These are phyloP conservation scores for Gopherus evgoodei DNA, from an alignment of 2,113 vertebrate species.

Conservation along the genomic window DNA sequence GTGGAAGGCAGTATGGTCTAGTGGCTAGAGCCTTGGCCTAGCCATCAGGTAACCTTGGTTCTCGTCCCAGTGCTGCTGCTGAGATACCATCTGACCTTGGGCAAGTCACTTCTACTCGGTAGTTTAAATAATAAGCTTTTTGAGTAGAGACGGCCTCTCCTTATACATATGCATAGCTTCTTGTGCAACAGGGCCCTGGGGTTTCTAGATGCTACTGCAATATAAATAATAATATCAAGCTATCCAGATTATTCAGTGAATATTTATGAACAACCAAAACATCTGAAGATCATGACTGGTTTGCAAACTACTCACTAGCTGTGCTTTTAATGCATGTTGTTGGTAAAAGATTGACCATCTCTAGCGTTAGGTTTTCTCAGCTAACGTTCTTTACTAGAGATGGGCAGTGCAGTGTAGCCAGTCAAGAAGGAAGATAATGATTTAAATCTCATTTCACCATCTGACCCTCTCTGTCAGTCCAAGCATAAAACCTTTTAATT, in stretches of 20 bases:
- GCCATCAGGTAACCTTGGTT: background rate
- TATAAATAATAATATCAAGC: background rate
- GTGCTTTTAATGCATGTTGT: background rate
- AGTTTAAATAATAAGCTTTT: background rate
- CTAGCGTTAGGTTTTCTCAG: background rate
- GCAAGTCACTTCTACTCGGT: background rate
- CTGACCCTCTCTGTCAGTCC: background rate
- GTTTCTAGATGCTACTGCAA: background rate
- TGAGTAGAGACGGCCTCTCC: background rate
- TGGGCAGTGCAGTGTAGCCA: background rate
- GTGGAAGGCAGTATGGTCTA: background rate
- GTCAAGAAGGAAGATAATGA: background rate
- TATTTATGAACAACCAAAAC: background rate
- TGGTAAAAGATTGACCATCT: background rate
- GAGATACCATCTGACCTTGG: background rate
- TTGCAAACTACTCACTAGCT: background rate
- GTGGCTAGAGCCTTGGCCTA: background rate
- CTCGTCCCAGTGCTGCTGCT: background rate
- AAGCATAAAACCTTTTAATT: background rate
- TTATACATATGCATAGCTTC: background rate
- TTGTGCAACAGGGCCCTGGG: background rate
- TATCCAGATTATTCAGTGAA: slow-evolving; percentile 31
- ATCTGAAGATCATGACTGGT: background rate
- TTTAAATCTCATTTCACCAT: background rate
- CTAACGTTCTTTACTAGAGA: background rate